phyloP scores from a whole-genome alignment of 2,797 vertebrate species.

The Artibeus lituratus region DNA sequence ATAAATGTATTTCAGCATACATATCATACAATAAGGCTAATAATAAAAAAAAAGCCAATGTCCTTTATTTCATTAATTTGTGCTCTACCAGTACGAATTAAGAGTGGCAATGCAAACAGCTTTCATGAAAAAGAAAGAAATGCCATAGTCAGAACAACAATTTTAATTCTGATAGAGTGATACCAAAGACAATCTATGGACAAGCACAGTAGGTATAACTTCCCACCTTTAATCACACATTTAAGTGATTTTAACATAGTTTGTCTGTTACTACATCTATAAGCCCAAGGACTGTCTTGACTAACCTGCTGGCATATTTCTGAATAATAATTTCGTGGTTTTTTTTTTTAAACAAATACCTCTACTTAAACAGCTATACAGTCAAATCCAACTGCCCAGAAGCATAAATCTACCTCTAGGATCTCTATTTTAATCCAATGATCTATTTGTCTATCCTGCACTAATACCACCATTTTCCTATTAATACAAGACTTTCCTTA shows the following conservation, averaged over 20 bases:
- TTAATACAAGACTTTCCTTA: slow-evolving; percentile 1
- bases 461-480: slow-evolving; percentile 17
- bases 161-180: background rate
- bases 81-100: background rate
- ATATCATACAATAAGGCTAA: background rate
- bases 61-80: slow-evolving; percentile 16
- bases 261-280: background rate
- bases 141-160: background rate
- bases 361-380: slow-evolving; percentile 18
- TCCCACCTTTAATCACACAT: background rate
- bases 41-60: background rate
- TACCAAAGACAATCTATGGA: background rate
- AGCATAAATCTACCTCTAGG: background rate
- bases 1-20: background rate
- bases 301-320: background rate
- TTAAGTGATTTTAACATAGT: slow-evolving; percentile 33
- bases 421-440: slow-evolving; percentile 1
- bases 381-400: background rate
- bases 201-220: background rate
- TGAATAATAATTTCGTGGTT: background rate
- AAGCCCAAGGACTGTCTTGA: background rate
- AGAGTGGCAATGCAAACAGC: background rate
- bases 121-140: slow-evolving; percentile 45
- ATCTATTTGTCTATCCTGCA: background rate
- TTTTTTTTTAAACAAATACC: background rate